Base-by-base conservation (phyloP, 2,797 vertebrate species). In the Craterocephalus amniculus region DNA sequence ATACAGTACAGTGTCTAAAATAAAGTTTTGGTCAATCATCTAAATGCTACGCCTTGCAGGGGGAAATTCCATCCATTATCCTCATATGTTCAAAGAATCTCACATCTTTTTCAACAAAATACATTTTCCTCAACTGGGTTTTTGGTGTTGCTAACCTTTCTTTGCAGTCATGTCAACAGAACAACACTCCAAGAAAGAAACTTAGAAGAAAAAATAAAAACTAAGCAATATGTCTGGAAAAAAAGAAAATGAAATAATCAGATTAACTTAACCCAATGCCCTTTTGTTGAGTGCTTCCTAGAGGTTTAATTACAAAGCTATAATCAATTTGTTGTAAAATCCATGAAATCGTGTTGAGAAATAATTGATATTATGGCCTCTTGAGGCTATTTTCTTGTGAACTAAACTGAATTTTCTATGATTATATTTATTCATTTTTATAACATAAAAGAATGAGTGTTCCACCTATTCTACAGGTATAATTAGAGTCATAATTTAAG, bases 401-500 rank as follows among this genome's bases (percentile, higher is more conserved):
- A 43, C 9, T 27, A 52, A 52, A 14, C 7, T 6, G 12, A 13
- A 14, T 52, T 26, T 52, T 27, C 12, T 14, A 26, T 26, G 4
- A 26, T 52, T 26, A 13, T 27, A 52, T 52, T 13, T 52, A 14
- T 52, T 13, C 24, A 48, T 48, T 45, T 9, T 45, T 48, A 48
- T 22, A 22, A 11, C n/a, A 8, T 2, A 2, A 45, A n/a, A n/a
- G 18, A 45, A 8, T 40, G 4, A 40, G 43, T 43, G 40, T 43
- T 16, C 43, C 43, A 18, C 43, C 18, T n/a, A 16, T 6, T 48
- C 20, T 48, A 22, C 43, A n/a, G 43, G 43, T 45, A 20, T 45
- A 45, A 20, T 8, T 20, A 45, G 18, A 10, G 20, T 48, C n/a
- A 10, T n/a, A 80, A 86, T 86, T 79, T 79, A 83, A 75, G 66